These are phyloP conservation scores for Stratiolaelaps scimitus DNA, from an alignment of 1,140 invertebrate species.

Conservation along the genomic window DNA sequence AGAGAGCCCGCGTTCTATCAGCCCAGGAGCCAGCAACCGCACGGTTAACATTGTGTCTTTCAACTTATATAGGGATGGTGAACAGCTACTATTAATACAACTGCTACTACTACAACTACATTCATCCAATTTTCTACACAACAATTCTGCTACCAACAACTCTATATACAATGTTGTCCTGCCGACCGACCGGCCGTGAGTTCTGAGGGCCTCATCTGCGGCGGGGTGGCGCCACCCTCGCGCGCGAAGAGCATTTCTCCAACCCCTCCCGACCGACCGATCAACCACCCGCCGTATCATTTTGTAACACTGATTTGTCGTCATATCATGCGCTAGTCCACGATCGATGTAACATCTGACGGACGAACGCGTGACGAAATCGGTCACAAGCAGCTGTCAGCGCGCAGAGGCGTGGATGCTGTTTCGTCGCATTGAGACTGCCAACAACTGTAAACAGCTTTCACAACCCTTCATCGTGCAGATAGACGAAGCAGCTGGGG, in stretches of 20 bases:
- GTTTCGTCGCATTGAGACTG: no score
- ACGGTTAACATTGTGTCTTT: constrained; percentile 27
- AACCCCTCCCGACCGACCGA: no score
- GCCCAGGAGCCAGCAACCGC: not conserved
- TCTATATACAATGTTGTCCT: not conserved
- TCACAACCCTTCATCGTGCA: no score
- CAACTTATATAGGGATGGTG: not conserved
- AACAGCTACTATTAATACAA: constrained; percentile 3
- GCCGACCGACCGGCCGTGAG: not conserved
- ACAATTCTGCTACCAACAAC: not conserved
- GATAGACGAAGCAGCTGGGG: no score
- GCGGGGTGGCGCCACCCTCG: not conserved
- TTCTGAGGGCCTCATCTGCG: not conserved
- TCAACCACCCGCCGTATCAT: no score
- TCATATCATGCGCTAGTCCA: no score
- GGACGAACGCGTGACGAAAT: no score
- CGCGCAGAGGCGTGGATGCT: no score
- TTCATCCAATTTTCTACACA: constrained; percentile 11
- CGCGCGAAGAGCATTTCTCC: not conserved
- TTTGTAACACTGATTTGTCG: no score
- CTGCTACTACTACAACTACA: not conserved
- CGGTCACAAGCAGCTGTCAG: no score
- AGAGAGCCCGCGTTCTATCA: not conserved
- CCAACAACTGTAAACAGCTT: no score
- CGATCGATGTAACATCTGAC: no score